phyloP scores from a whole-genome alignment of 2,797 vertebrate species.

The Sebastolobus alascanus region DNA sequence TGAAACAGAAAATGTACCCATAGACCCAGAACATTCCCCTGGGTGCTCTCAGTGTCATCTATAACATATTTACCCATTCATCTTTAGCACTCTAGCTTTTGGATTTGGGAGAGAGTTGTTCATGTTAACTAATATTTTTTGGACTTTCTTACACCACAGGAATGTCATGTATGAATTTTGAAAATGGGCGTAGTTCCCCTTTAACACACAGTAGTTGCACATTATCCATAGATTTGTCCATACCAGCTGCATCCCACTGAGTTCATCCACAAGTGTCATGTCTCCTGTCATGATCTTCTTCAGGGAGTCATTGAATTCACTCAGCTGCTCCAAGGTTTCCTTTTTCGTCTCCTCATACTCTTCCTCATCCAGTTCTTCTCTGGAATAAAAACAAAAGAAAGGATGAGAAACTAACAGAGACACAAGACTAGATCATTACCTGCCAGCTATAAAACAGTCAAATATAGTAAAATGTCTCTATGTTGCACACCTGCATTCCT shows the following conservation, averaged over 20 bases:
- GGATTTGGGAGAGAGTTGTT: too few relatives aligned
- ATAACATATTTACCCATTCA: too few relatives aligned
- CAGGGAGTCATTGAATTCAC: constrained; percentile 95
- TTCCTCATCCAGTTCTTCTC: constrained; percentile 94
- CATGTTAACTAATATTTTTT: too few relatives aligned
- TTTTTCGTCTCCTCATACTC: constrained; percentile 98
- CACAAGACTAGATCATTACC: not conserved
- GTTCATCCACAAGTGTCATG: constrained; percentile 97
- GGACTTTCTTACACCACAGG: too few relatives aligned
- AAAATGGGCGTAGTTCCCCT: too few relatives aligned
- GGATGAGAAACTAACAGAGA: not conserved
- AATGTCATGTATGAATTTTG: too few relatives aligned
- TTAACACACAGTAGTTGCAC: not conserved
- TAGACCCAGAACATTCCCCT: too few relatives aligned
- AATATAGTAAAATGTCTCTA: not conserved
- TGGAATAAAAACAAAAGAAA: constrained; percentile 61
- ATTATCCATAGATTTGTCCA: constrained; percentile 31
- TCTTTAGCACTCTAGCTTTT: too few relatives aligned
- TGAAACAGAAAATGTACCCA: too few relatives aligned
- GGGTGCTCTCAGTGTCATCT: too few relatives aligned
- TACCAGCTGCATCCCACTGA: constrained; percentile 98
- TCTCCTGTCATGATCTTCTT: constrained; percentile 98
- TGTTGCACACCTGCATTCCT: constrained; percentile 94
- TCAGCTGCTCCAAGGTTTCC: constrained; percentile 96
- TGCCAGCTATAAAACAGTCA: not conserved